Evolutionary conservation across 2,797 vertebrate species (phyloP), one percentile per base, ranked within the genome.

Genomic region (Neosalanx taihuensis): DNA sequence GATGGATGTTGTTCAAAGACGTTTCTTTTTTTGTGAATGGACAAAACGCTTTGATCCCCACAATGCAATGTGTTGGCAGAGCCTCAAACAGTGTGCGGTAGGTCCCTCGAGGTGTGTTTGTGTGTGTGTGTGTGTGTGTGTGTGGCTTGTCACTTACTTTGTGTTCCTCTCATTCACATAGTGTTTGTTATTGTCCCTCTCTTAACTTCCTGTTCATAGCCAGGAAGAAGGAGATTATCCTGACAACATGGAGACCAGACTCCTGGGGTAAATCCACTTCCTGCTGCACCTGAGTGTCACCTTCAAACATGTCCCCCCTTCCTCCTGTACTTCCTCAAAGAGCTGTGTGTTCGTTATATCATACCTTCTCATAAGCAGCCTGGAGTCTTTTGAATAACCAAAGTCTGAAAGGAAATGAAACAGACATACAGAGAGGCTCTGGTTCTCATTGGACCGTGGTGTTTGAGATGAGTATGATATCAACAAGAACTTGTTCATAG

Each of bases 191-290:
- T 29, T 56, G 66, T 30, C 23, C 62, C 13, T 75, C 31, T 80
- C 62, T n/a, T 41, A 72, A 53, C 20, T 58, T 61, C 29, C 35
- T 72, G 9, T 75, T 74, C 5, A 30, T 49, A 79, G 77, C 58
- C 53, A 58, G 12, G 59, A 46, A 61, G 74, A 68, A 49, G 73
- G 37, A 70, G 70, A 72, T 73, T 72, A 77, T 10, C 18, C 59
- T 65, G 61, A 79, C 0, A 49, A 74, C 60, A 77, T 70, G 61
- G 69, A 79, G 71, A 78, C 13, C 20, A 60, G 53, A 67, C 80
- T 79, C 70, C 56, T 61, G 73, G 79, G 74, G 41, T 77, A 79
- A 76, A 78, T 74, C 70, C 57, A 33, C 46, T 17, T 69, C 67
- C 68, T 68, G 63, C 70, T 35, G 65, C n/a, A 69, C 29, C 69